Percentiles rank a stretch among this genome's conserved stretches.
These are phyloP conservation scores for Oscarella lobularis DNA, from an alignment of 37 sponge, comb jelly and placozoan species.

Conservation along the genomic window DNA sequence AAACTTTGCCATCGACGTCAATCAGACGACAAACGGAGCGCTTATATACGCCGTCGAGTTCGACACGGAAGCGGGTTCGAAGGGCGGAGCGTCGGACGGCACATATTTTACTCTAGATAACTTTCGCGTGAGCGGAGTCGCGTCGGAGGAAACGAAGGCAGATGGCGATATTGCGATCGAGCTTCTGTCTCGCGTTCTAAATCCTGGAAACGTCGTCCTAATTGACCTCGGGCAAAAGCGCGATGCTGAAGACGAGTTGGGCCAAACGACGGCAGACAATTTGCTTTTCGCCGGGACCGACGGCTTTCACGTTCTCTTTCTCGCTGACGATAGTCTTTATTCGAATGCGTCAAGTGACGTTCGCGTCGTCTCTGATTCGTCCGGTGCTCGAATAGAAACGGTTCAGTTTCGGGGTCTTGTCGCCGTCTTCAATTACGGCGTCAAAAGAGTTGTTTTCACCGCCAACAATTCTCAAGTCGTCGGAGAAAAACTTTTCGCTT, in stretches of 20 bases:
- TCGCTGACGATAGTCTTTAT: not conserved
- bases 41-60: not conserved
- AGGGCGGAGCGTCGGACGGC: not conserved
- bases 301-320: not conserved
- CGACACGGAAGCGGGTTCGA: not conserved
- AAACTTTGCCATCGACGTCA: not conserved
- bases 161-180: not conserved
- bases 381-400: not conserved
- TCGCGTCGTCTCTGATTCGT: not conserved
- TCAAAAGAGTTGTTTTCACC: not conserved
- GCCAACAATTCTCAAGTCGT: not conserved
- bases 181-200: not conserved
- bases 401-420: not conserved
- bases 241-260: not conserved
- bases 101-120: not conserved
- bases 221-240: not conserved
- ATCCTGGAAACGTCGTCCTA: not conserved
- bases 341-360: not conserved
- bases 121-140: not conserved
- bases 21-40: not conserved
- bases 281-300: not conserved
- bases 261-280: not conserved
- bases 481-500: not conserved
- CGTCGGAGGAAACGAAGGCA: not conserved
- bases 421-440: not conserved